phyloP scores from a whole-genome alignment of 2,113 vertebrate species.

The Lipophrys pholis region DNA sequence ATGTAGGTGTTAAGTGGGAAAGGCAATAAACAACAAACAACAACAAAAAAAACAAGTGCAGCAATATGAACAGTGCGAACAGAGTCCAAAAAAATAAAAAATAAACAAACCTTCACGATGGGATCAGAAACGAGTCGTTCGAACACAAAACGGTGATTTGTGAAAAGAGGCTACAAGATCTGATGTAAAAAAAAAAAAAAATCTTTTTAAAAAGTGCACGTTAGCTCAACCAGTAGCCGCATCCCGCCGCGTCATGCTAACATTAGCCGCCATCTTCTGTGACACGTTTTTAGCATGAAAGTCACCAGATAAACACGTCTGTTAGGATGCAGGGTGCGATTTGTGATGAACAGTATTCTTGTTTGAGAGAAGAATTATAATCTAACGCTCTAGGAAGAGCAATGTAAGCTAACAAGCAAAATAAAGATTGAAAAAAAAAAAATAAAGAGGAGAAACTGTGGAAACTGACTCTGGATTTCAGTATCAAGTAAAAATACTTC shows the following conservation, averaged over 20 bases:
- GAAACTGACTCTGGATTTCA: too few species aligned
- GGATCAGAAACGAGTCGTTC: constrained; percentile 1
- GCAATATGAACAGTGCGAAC: constrained; percentile 25
- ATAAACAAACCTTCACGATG: constrained; percentile 12
- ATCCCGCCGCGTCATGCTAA: background rate
- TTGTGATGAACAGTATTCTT: too few species aligned
- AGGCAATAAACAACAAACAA: constrained; percentile 27
- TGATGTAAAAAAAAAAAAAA: background rate
- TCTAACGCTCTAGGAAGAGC: too few species aligned
- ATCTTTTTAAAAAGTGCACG: constrained; percentile 36
- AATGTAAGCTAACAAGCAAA: too few species aligned
- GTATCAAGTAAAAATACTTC: too few species aligned
- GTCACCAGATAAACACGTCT: too few species aligned
- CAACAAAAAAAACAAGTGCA: constrained; percentile 40
- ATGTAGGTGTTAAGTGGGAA: constrained; percentile 16
- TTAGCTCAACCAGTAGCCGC: constrained; percentile 1
- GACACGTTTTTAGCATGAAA: too few species aligned
- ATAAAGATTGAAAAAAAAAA: too few species aligned
- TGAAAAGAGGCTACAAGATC: constrained; percentile 9
- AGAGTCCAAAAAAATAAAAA: background rate
- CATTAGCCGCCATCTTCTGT: background rate
- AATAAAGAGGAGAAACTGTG: too few species aligned
- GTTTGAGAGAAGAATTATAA: too few species aligned
- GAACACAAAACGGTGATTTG: constrained; percentile 1
- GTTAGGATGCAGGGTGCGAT: too few species aligned